These are phyloP conservation scores for Diplolepis rosae DNA, from an alignment of 2,888 invertebrate species.

Conservation along the genomic window DNA sequence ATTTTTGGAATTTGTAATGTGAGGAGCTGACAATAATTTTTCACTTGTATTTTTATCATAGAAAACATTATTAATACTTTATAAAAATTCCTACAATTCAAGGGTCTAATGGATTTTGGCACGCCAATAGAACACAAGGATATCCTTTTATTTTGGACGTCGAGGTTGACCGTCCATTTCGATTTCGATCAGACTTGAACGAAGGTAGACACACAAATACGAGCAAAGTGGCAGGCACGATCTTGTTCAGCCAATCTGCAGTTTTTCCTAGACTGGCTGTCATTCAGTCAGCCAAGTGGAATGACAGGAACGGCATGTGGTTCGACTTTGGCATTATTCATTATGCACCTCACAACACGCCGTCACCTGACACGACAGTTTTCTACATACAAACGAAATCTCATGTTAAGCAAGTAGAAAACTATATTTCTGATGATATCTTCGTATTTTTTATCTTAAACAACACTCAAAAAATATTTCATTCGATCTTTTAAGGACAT, in stretches of 20 bases:
- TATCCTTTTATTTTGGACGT: conserved; percentile 2
- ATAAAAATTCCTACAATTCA: no score
- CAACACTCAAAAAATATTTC: no score
- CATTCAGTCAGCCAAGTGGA: conserved; percentile 70
- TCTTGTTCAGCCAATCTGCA: conserved; percentile 66
- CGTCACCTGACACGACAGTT: conserved; percentile 64
- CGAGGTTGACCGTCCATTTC: conserved; percentile 22
- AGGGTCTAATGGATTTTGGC: neutral
- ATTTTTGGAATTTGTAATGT: no score
- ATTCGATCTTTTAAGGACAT: no score
- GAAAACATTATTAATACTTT: no score
- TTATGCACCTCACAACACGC: conserved; percentile 71
- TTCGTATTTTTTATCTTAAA: no score
- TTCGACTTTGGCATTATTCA: conserved; percentile 71
- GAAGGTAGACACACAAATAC: conserved; percentile 47
- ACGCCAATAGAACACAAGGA: neutral
- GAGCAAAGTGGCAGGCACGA: conserved; percentile 55
- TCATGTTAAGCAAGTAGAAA: neutral
- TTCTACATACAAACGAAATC: conserved; percentile 27
- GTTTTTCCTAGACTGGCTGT: conserved; percentile 69
- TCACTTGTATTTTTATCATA: no score
- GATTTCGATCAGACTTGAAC: conserved; percentile 30
- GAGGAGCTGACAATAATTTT: no score
- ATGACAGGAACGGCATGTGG: conserved; percentile 70
- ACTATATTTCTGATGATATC: neutral